phyloP scores from a whole-genome alignment of 2,113 vertebrate genomes.

The Rallus limicola region DNA sequence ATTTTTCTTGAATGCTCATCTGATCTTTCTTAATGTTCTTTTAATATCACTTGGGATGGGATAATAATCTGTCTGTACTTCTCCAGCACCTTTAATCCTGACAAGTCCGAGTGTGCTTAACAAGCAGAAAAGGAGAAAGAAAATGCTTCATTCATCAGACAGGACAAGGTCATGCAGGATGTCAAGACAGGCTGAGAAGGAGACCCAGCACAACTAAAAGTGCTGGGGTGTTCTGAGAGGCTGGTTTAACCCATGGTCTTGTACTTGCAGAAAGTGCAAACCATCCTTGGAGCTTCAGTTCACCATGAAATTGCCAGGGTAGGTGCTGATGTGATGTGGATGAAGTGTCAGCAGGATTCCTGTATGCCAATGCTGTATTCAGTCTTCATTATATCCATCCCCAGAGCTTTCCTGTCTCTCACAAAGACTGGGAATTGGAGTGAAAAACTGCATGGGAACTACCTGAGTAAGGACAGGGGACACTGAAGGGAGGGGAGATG shows the following conservation, averaged over 20 bases:
- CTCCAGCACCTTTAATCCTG: constrained; percentile 27
- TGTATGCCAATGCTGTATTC: not conserved
- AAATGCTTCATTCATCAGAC: not conserved
- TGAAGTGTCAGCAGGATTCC: not conserved
- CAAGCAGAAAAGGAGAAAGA: not conserved
- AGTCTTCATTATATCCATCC: not conserved
- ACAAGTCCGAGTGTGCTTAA: not conserved
- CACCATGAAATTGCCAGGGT: not conserved
- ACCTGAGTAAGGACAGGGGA: not conserved
- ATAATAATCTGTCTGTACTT: constrained; percentile 43
- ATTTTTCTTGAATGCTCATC: constrained; percentile 26
- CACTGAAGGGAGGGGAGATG: not conserved
- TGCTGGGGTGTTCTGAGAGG: not conserved
- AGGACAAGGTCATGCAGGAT: not conserved
- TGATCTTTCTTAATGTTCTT: constrained; percentile 21
- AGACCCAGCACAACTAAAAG: not conserved
- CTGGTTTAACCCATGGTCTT: not conserved
- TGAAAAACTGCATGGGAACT: not conserved
- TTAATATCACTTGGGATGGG: constrained; percentile 13
- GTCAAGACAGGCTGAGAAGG: constrained; percentile 1
- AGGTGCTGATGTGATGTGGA: not conserved
- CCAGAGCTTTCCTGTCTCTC: not conserved
- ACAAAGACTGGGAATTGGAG: not conserved
- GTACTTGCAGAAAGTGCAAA: not conserved
- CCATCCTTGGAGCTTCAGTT: not conserved